These are phyloP conservation scores for Apis dorsata DNA, from an alignment of 1,140 invertebrate genomes.

Conservation along the genomic window DNA sequence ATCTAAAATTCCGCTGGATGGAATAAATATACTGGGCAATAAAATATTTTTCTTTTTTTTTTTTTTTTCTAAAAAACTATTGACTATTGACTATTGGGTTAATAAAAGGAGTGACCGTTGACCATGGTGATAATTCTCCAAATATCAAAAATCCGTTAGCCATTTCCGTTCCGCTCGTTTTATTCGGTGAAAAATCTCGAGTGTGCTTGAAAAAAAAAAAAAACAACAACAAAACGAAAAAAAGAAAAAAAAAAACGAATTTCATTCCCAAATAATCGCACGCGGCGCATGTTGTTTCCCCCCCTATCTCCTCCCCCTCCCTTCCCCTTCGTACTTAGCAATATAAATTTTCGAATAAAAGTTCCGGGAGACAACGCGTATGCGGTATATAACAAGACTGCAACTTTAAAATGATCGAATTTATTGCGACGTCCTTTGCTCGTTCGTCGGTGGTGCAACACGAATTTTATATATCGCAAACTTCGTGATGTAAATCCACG, in stretches of 20 bases:
- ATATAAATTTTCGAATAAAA: slow-evolving; percentile 32
- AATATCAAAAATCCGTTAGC: background rate
- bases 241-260: background rate
- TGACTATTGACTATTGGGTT: no score
- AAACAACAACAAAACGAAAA: no score
- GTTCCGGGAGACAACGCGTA: slow-evolving; percentile 14
- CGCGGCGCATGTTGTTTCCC: background rate
- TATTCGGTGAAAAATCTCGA: background rate
- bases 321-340: background rate
- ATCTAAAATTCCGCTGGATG: no score
- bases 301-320: no score
- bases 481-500: slow-evolving; percentile 20
- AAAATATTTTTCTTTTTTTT: no score
- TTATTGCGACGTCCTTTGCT: slow-evolving; percentile 8
- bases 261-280: background rate
- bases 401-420: slow-evolving; percentile 48
- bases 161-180: background rate
- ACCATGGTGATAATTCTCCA: background rate
- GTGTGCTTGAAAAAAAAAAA: background rate
- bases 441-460: background rate
- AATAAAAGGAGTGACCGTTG: background rate
- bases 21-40: no score
- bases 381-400: background rate
- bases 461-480: slow-evolving; percentile 25
- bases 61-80: no score